Conservation (phyloP, 2,797 vertebrate genomes). For the Coilia nasus region DNA sequence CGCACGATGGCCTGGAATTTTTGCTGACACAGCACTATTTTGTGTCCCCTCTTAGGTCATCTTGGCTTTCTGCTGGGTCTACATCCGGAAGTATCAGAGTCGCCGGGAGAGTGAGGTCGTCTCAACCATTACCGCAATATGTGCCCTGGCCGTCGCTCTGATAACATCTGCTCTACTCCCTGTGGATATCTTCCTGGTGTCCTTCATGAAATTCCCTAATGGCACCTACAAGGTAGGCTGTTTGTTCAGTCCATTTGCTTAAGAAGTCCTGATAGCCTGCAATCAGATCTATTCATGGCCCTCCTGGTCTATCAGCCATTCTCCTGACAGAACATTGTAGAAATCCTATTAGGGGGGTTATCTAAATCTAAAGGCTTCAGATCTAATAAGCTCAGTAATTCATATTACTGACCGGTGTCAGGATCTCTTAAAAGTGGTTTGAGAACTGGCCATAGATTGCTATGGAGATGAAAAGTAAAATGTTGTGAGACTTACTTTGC, state of each 20-base stretch:
- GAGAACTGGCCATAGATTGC: neutral
- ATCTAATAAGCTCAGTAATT: constrained; percentile 1
- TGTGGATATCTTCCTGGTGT: constrained; percentile 98
- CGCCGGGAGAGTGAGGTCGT: constrained; percentile 95
- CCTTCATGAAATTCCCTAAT: constrained; percentile 94
- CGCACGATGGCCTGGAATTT: neutral
- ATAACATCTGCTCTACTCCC: constrained; percentile 95
- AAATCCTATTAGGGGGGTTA: constrained; percentile 12
- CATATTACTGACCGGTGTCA: neutral
- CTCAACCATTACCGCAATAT: constrained; percentile 96
- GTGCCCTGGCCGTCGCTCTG: constrained; percentile 90
- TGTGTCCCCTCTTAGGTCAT: constrained; percentile 76
- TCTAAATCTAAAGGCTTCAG: constrained; percentile 17
- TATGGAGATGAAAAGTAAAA: neutral
- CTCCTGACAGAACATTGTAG: neutral
- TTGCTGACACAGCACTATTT: neutral
- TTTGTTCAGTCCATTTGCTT: constrained; percentile 45
- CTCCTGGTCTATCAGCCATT: neutral
- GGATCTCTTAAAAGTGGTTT: neutral
- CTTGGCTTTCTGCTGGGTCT: constrained; percentile 94
- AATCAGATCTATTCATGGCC: constrained; percentile 43
- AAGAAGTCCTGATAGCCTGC: neutral
- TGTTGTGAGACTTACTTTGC: neutral
- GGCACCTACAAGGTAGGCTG: constrained; percentile 92
- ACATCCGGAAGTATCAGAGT: constrained; percentile 96